Evolutionary conservation across 2,888 invertebrate genomes (phyloP), one percentile per base, ranked within the genome.

Genomic region (Hydrotaea diabolus): DNA sequence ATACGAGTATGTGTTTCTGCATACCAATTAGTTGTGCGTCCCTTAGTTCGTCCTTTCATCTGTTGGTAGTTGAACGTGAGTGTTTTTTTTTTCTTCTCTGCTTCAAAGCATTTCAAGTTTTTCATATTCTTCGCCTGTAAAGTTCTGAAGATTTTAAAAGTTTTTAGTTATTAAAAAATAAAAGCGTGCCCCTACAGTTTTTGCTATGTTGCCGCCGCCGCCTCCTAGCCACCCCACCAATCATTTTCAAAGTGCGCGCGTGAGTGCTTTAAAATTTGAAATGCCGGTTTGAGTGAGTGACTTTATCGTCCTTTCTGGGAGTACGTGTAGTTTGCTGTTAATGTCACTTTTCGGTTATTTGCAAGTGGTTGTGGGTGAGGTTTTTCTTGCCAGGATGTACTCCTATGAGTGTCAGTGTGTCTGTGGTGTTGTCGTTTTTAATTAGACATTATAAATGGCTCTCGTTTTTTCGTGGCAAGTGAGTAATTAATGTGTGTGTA

Each of bases 401-500:
- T 31, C 31, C 31, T 36, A 36, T 55, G 36, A 13, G 64, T 39
- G 49, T 15, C 13, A 2, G 49, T 39, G 36, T 66, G 39, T 39
- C 26, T 23, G 59, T 39, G 66, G 66, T 21, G 19, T 21, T 66
- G 66, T 66, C 66, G 21, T 66, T 66, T 66, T 66, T 66, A 66
- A 66, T 66, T 66, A 66, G 66, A 66, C 39, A 43, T 66, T 66
- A 36, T 66, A 66, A 66, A 36, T 66, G 66, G 7, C 21, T n/a
- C 66, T 39, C 11, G 26, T 59, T 43, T 39, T 21, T 39, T 39
- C 43, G 39, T 43, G 46, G 76, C 76, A 23, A 15, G 83, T 84
- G 19, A 59, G 59, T 59, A 59, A 88, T 88, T 88, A 88, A 89
- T n/a, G 87, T 88, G 87, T 89, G 86, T 81, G 88, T 87, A 84